Percentiles rank a stretch among this genome's conserved stretches.
Evolutionary conservation across 1,140 invertebrate genomes (phyloP).

Genomic region (Aleiodes sp.): DNA sequence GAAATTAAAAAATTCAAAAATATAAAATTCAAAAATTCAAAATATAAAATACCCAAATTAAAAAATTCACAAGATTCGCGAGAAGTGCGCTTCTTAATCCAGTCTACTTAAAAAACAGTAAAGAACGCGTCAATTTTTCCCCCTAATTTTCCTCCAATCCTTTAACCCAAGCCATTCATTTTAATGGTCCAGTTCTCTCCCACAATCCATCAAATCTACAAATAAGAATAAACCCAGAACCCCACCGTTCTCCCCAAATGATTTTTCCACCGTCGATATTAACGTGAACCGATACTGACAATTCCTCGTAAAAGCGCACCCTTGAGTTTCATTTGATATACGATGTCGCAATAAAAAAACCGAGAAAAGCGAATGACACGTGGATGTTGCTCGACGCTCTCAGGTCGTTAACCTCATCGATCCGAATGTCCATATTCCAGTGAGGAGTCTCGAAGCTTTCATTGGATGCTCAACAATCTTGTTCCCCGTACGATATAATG

Average conservation of each 20-base stretch:
- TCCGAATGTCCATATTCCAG: neutral
- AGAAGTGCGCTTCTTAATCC: too few relatives aligned
- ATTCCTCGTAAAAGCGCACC: constrained; percentile 7
- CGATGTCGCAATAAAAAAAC: neutral
- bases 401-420: neutral
- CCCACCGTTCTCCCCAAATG: too few relatives aligned
- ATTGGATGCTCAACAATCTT: neutral
- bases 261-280: neutral
- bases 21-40: too few relatives aligned
- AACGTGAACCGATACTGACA: neutral
- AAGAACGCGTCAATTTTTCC: too few relatives aligned
- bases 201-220: too few relatives aligned
- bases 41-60: too few relatives aligned
- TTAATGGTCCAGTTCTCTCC: too few relatives aligned
- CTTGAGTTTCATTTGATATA: constrained; percentile 12
- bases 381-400: neutral
- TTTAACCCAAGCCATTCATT: too few relatives aligned
- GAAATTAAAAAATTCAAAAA: too few relatives aligned
- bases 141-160: too few relatives aligned
- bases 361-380: neutral
- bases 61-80: too few relatives aligned
- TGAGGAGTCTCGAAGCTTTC: constrained; percentile 13
- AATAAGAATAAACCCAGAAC: neutral
- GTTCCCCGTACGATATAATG: neutral
- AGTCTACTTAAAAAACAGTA: too few relatives aligned